These are phyloP conservation scores for Agrotis clavis DNA, from an alignment of 2,888 invertebrate species.

Conservation along the genomic window DNA sequence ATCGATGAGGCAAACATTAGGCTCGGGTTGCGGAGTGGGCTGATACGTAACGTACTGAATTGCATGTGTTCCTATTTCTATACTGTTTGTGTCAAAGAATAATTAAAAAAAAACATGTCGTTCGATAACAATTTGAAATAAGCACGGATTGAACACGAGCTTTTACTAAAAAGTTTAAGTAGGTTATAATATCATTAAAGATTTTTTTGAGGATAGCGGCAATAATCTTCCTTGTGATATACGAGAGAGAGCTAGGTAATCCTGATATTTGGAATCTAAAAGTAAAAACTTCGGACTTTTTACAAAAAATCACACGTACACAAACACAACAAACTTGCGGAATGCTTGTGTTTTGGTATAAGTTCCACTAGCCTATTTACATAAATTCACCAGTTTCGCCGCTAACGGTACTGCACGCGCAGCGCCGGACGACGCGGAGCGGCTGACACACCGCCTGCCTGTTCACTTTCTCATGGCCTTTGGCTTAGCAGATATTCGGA, in stretches of 20 bases:
- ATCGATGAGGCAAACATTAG: slow-evolving; percentile 77
- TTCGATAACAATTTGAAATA: neutral
- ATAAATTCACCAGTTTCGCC: slow-evolving; percentile 82
- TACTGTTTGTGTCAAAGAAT: neutral
- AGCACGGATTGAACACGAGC: neutral
- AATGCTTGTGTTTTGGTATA: slow-evolving; percentile 62
- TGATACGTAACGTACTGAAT: slow-evolving; percentile 16
- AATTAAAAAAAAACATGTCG: neutral
- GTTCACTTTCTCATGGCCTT: slow-evolving; percentile 86
- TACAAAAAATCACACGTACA: slow-evolving; percentile 19
- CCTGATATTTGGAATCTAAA: slow-evolving; percentile 24
- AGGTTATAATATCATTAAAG: neutral
- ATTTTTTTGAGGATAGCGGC: neutral
- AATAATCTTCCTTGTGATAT: neutral
- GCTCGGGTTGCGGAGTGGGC: slow-evolving; percentile 70
- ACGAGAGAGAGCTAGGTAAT: neutral
- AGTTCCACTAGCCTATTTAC: slow-evolving; percentile 84
- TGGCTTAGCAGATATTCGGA: slow-evolving; percentile 60
- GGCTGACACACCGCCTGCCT: slow-evolving; percentile 42
- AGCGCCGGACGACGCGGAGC: slow-evolving; percentile 54
- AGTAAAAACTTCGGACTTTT: slow-evolving; percentile 41
- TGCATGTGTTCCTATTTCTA: slow-evolving; percentile 4
- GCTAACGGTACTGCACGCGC: slow-evolving; percentile 82
- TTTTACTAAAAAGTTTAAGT: neutral
- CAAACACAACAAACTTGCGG: slow-evolving; percentile 40